Conservation (phyloP, 2,888 invertebrate species). For the Alcis repandata region DNA sequence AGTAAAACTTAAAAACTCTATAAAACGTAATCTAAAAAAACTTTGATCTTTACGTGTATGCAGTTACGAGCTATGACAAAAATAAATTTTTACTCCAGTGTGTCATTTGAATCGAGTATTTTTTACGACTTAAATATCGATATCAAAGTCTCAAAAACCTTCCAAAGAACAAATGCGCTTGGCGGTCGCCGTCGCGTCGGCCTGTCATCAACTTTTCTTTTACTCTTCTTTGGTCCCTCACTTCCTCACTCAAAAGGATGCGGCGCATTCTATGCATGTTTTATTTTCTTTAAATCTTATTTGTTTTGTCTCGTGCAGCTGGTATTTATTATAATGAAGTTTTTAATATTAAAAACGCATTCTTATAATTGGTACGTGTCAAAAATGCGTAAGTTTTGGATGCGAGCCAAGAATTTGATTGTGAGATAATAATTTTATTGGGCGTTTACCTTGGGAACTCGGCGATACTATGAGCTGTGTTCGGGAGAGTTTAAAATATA, state of each 20-base stretch:
- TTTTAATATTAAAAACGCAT: slow-evolving; percentile 48
- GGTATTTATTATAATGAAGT: slow-evolving; percentile 30
- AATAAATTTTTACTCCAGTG: too few relatives aligned
- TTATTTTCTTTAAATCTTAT: slow-evolving; percentile 64
- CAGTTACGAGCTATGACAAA: too few relatives aligned
- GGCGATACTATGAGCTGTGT: too few relatives aligned
- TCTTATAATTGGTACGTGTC: slow-evolving; percentile 47
- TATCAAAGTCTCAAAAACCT: slow-evolving; percentile 10
- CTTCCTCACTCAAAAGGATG: slow-evolving; percentile 77
- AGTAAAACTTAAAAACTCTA: too few relatives aligned
- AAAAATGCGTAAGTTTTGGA: slow-evolving; percentile 40
- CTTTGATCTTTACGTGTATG: too few relatives aligned
- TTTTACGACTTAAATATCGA: too few relatives aligned
- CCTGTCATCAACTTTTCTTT: slow-evolving; percentile 53
- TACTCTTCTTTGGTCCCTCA: slow-evolving; percentile 50
- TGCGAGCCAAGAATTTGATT: slow-evolving; percentile 37
- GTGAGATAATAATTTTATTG: slow-evolving; percentile 3
- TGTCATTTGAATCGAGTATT: too few relatives aligned
- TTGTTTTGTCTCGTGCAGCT: slow-evolving; percentile 41
- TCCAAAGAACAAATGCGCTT: slow-evolving; percentile 70
- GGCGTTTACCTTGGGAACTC: neutral
- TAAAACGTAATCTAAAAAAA: too few relatives aligned
- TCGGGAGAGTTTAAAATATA: too few relatives aligned
- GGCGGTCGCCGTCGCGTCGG: slow-evolving; percentile 58
- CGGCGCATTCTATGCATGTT: slow-evolving; percentile 70